These are phyloP conservation scores for Ictidomys tridecemlineatus DNA, from an alignment of 2,113 vertebrate species.

Conservation along the genomic window DNA sequence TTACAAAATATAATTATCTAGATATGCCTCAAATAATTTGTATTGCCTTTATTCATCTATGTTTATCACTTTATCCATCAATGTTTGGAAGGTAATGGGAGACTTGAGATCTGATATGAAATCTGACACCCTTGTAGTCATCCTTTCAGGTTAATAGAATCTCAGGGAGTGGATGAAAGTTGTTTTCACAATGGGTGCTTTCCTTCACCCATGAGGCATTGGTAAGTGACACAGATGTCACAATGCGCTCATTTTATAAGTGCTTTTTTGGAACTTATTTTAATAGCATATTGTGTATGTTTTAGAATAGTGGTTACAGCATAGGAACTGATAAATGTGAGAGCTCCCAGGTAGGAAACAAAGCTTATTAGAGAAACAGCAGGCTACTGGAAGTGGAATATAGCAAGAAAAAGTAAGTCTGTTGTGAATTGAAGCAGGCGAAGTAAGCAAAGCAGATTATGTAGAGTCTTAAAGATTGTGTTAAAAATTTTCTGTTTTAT, in stretches of 20 bases:
- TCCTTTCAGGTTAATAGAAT: conserved; percentile 25
- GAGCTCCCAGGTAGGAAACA: neutral
- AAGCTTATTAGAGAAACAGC: neutral
- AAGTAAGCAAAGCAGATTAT: neutral
- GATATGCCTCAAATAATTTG: neutral
- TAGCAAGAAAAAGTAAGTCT: neutral
- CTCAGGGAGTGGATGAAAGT: neutral
- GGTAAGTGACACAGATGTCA: neutral
- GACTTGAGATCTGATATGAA: neutral
- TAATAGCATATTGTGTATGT: neutral
- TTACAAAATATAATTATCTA: conserved; percentile 38
- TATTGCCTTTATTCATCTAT: neutral
- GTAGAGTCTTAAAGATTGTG: neutral
- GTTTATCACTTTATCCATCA: neutral
- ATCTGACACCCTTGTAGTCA: neutral
- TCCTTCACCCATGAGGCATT: neutral
- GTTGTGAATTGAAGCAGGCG: conserved; percentile 2
- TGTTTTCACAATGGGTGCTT: neutral
- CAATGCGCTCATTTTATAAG: neutral
- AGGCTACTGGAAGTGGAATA: neutral
- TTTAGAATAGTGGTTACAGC: neutral
- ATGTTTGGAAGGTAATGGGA: conserved; percentile 22
- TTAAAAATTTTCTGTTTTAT: conserved; percentile 10
- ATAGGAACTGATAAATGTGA: neutral
- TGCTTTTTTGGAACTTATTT: neutral